Base-by-base conservation (phyloP, 2,113 vertebrate genomes). In the Oxygymnocypris stewartii region DNA sequence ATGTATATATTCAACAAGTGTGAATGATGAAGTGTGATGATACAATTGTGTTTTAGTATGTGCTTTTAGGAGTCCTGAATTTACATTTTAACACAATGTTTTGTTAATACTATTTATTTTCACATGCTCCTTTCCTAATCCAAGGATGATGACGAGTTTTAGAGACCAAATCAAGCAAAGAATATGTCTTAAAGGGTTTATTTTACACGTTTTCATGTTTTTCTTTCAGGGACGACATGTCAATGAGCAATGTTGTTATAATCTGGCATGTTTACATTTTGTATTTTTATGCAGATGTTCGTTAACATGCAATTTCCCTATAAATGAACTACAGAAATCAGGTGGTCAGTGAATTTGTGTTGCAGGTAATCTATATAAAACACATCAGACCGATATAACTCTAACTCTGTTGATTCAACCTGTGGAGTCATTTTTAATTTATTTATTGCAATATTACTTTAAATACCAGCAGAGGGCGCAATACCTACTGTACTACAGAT, bases 211-310 rank as follows among this genome's bases (percentile, higher is more conserved):
- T 63, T 28, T 14, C 2, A 6, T 65, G 11, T 2, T 42, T 40
- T 73, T 40, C 69, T 42, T 12, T 42, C 37, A 42, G 37, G 31
- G 37, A 73, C 9, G 20, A 35, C 4, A 0, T 73, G 69, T 40
- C 40, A 20, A 20, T 23, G 35, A 73, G 18, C 69, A 18, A 16
- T 7, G 31, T 63, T 28, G 61, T 3, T 65, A 14, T 65, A 14
- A 13, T 28, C 25, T 28, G 25, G 11, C 2, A 40, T 73, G 18
- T 73, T 73, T 23, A 73, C 69, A 73, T 42, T 73, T 40, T 23
- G 35, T 23, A 73, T 73, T 73, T 23, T 73, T 73, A 73, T 73
- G 23, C 69, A 5, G 10, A 73, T 73, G 69, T 73, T 73, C 37
- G 12, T 42, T 11, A 73, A 73, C 1, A 12, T 23, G 69, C 18